These are phyloP conservation scores for Eupithecia insigniata DNA, from an alignment of 2,888 invertebrate species.

Conservation along the genomic window DNA sequence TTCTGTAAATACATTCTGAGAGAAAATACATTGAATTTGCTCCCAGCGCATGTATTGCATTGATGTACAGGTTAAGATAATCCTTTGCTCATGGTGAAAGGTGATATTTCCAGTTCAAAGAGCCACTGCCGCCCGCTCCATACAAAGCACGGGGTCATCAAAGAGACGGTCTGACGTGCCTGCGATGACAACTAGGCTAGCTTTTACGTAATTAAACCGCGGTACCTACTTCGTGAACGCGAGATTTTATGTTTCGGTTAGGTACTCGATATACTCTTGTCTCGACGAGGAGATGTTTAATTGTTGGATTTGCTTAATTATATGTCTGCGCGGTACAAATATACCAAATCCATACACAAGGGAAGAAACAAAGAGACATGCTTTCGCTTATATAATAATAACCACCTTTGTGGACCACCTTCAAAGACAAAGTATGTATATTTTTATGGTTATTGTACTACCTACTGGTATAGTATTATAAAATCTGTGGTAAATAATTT, in stretches of 20 bases:
- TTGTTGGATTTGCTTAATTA: no score
- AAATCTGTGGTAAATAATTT: background rate
- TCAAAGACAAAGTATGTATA: background rate
- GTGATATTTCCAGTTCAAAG: background rate
- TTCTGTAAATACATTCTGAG: no score
- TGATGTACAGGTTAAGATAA: no score
- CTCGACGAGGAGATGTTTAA: no score
- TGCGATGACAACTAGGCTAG: slow-evolving; percentile 22
- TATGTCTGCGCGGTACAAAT: background rate
- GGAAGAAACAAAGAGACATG: background rate
- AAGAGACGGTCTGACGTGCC: slow-evolving; percentile 9
- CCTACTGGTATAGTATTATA: no score
- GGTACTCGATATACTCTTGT: background rate
- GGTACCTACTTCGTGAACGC: background rate
- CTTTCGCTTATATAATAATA: background rate
- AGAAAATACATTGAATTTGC: no score
- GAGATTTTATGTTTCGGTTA: background rate
- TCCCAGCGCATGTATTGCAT: no score
- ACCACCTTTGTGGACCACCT: background rate
- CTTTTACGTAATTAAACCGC: slow-evolving; percentile 18
- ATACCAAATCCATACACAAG: background rate
- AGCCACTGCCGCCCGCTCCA: background rate
- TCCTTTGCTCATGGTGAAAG: no score
- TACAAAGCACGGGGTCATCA: background rate
- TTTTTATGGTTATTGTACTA: slow-evolving; percentile 13